Conservation (phyloP, 2,797 vertebrate species). For the Xerus rutilus region DNA sequence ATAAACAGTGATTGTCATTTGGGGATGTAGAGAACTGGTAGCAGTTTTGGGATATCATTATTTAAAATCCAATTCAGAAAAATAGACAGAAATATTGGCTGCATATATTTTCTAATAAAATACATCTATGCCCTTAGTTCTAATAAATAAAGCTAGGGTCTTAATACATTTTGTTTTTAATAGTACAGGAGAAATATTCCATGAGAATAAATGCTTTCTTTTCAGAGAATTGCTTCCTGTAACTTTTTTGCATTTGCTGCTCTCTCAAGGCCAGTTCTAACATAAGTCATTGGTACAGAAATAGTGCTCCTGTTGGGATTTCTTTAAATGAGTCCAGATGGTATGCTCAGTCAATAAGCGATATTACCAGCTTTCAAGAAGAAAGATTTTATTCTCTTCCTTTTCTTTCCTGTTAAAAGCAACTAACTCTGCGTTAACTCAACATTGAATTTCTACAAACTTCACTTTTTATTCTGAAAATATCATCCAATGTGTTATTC, state of each 20-base stretch:
- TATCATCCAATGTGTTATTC: neutral
- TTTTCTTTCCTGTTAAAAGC: constrained; percentile 58
- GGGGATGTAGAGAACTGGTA: neutral
- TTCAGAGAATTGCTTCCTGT: constrained; percentile 61
- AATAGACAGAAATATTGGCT: neutral
- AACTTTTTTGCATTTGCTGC: constrained; percentile 23
- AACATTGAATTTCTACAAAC: constrained; percentile 66
- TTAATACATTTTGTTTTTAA: constrained; percentile 44
- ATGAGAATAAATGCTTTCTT: constrained; percentile 36
- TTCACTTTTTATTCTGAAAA: constrained; percentile 30
- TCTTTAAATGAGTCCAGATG: constrained; percentile 58
- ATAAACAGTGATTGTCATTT: neutral
- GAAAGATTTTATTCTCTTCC: constrained; percentile 49
- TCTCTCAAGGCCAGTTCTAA: constrained; percentile 29
- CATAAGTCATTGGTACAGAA: neutral
- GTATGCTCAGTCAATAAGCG: constrained; percentile 51
- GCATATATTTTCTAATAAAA: neutral
- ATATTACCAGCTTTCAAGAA: constrained; percentile 49
- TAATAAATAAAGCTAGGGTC: constrained; percentile 29
- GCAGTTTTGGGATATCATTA: neutral
- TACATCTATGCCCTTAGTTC: neutral
- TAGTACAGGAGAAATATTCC: constrained; percentile 12
- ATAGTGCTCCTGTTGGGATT: constrained; percentile 8
- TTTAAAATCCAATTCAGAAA: constrained; percentile 33
- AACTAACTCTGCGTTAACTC: constrained; percentile 13